Conservation (phyloP, 2,113 vertebrate genomes). For the Neolamprologus ventralis region DNA sequence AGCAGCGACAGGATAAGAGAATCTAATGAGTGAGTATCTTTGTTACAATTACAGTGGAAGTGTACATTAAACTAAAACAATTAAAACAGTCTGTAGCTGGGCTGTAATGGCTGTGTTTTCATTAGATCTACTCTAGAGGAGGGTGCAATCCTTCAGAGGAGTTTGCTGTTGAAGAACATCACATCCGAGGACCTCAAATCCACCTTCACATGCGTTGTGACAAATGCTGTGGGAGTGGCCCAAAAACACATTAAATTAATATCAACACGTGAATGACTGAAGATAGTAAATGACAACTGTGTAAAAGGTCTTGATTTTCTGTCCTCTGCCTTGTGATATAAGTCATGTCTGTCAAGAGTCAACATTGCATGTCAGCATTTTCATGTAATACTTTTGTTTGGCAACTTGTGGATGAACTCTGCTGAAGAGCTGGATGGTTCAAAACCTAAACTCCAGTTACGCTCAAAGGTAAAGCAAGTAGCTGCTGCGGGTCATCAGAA, state of each 20-base stretch:
- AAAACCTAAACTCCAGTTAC: background rate
- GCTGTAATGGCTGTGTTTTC: background rate
- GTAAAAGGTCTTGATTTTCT: background rate
- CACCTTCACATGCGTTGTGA: slow-evolving; percentile 62
- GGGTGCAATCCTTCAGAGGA: slow-evolving; percentile 27
- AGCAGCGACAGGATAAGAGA: slow-evolving; percentile 51
- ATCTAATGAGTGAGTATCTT: slow-evolving; percentile 54
- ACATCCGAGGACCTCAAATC: slow-evolving; percentile 23
- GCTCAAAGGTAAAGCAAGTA: background rate
- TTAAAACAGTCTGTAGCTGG: background rate
- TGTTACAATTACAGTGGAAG: background rate
- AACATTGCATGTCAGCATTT: background rate
- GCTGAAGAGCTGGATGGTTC: background rate
- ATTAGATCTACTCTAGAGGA: slow-evolving; percentile 19
- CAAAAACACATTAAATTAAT: background rate
- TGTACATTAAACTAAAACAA: background rate
- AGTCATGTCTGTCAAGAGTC: background rate
- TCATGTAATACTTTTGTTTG: background rate
- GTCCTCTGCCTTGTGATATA: background rate
- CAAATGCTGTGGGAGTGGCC: slow-evolving; percentile 12
- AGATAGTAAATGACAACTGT: background rate
- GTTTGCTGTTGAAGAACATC: slow-evolving; percentile 43
- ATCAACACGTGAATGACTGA: background rate
- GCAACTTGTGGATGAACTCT: background rate
- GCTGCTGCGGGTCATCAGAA: background rate